Percentiles rank a stretch among this genome's conserved stretches.
These are phyloP conservation scores for Galaxea fascicularis DNA, from an alignment of 92 coral and sea anemone species.

Conservation along the genomic window DNA sequence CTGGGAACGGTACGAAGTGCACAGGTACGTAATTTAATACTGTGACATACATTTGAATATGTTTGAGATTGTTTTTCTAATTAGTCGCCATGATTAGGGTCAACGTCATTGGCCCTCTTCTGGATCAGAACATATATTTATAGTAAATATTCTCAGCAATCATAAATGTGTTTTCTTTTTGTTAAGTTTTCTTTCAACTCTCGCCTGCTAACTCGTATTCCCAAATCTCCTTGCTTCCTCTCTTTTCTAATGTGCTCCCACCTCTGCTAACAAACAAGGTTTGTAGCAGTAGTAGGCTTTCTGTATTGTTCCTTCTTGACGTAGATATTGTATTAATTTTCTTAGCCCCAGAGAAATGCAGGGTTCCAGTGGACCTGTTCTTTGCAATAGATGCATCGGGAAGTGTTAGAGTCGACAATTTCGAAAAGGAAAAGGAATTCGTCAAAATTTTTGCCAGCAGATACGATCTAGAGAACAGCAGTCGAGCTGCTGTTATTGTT, in stretches of 20 bases:
- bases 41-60: no score
- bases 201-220: no score
- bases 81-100: no score
- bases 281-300: no score
- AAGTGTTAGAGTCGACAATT: conserved; percentile 52
- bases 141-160: no score
- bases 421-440: conserved; percentile 47
- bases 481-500: conserved; percentile 52
- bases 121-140: no score
- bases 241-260: neutral
- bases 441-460: conserved; percentile 44
- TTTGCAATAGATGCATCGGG: conserved; percentile 61
- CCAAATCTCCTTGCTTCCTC: no score
- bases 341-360: conserved; percentile 43
- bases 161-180: no score
- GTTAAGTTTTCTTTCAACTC: no score
- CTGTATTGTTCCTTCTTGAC: neutral
- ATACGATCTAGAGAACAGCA: conserved; percentile 39
- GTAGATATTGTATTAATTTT: neutral
- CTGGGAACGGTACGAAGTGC: conserved; percentile 22
- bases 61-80: no score
- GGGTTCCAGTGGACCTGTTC: conserved; percentile 39
- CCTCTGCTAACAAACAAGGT: no score
- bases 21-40: neutral
- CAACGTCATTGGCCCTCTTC: no score